Percentiles rank a stretch among this genome's conserved stretches.
Conservation (phyloP, 2,113 vertebrate genomes). For the Dolichotis patagonum region DNA sequence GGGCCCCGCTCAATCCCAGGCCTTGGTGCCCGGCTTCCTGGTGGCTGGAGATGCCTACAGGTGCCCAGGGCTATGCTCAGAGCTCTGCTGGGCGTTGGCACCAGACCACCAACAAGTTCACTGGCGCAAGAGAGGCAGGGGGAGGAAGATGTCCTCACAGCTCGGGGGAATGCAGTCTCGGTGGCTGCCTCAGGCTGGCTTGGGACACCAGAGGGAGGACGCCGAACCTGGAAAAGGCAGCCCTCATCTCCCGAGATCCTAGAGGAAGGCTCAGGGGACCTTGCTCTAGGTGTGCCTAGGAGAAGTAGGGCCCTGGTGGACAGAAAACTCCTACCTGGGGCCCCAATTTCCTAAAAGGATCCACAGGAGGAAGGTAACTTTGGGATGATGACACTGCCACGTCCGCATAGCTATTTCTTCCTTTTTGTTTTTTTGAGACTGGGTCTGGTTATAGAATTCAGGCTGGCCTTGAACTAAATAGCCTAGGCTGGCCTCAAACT, state of each 20-base stretch:
- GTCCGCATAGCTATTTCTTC: not conserved
- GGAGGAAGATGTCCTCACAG: not conserved
- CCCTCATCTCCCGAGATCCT: not conserved
- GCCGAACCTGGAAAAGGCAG: accelerated
- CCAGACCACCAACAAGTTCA: not conserved
- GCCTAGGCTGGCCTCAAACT: not conserved
- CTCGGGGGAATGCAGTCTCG: too few species aligned
- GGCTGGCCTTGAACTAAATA: not conserved
- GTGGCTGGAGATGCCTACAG: too few species aligned
- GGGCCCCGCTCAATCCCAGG: not conserved
- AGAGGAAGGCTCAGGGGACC: not conserved
- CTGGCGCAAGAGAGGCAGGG: not conserved
- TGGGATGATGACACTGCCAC: accelerated
- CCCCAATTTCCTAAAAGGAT: not conserved
- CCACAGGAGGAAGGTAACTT: not conserved
- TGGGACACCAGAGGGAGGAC: too few species aligned
- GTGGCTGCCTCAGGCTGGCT: not conserved
- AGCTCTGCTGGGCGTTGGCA: too few species aligned
- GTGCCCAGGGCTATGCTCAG: accelerated
- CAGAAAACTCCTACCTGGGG: not conserved
- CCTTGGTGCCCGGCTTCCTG: not conserved
- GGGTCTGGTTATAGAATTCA: not conserved
- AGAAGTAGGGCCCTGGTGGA: not conserved
- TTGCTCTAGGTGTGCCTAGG: not conserved
- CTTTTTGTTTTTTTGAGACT: not conserved